Evolutionary conservation across 2,113 vertebrate species (phyloP).

Genomic region (Elgaria multicarinata): DNA sequence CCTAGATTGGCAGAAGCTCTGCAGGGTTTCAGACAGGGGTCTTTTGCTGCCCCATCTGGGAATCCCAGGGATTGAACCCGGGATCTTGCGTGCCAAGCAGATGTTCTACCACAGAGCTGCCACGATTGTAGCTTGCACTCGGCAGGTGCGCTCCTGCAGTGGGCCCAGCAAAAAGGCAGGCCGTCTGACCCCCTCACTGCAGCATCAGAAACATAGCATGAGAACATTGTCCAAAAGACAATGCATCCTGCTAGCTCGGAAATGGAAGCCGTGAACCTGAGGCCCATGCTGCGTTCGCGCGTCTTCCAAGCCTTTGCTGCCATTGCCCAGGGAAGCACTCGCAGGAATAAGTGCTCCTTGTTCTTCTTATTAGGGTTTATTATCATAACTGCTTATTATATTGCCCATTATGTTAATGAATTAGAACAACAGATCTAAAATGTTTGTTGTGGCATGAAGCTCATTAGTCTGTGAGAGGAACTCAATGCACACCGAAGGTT

Average conservation of each 20-base stretch:
- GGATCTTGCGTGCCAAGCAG: neutral
- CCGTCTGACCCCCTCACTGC: neutral
- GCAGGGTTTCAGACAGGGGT: neutral
- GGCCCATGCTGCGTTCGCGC: neutral
- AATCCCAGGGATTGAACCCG: neutral
- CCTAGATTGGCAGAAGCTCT: neutral
- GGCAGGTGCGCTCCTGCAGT: neutral
- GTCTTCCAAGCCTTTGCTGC: neutral
- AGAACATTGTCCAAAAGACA: neutral
- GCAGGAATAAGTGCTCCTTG: constrained; percentile 49
- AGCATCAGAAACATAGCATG: too few species aligned
- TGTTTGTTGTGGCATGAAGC: constrained; percentile 72
- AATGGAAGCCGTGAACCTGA: neutral
- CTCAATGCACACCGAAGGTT: constrained; percentile 59
- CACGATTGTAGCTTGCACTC: neutral
- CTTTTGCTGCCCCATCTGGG: neutral
- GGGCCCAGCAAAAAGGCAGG: neutral
- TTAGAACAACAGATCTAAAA: constrained; percentile 75
- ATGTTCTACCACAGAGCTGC: neutral
- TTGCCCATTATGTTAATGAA: constrained; percentile 78
- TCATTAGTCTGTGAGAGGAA: constrained; percentile 71
- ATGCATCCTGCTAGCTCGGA: too few species aligned
- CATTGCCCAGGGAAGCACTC: constrained; percentile 10
- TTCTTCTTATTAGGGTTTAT: constrained; percentile 68
- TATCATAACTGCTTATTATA: constrained; percentile 69